Evolutionary conservation across 1,140 invertebrate genomes (phyloP).

Genomic region (Drosophila subpulchrella): DNA sequence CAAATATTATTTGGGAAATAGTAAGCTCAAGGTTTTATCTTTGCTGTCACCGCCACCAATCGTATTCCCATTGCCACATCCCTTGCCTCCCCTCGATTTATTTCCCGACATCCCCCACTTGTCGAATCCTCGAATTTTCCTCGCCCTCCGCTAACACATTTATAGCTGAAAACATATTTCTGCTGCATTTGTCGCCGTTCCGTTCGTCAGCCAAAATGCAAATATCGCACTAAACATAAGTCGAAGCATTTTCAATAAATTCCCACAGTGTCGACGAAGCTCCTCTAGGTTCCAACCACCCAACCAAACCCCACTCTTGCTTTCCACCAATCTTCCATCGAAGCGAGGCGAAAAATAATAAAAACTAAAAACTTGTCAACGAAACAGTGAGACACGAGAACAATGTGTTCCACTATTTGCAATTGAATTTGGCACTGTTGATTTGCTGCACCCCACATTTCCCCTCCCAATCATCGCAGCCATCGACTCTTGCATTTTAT

Average conservation of each 20-base stretch:
- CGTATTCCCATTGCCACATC: conserved; percentile 22
- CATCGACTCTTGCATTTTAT: conserved; percentile 26
- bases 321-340: conserved; percentile 6
- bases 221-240: conserved; percentile 79
- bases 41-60: conserved; percentile 22
- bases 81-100: conserved; percentile 10
- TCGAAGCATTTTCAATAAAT: conserved; percentile 79
- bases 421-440: conserved; percentile 73
- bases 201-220: conserved; percentile 72
- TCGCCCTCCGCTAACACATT: conserved; percentile 1
- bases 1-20: conserved; percentile 7
- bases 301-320: neutral
- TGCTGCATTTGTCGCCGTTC: conserved; percentile 61
- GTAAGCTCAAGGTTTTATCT: conserved; percentile 47
- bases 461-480: conserved; percentile 1
- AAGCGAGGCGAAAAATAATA: conserved; percentile 25
- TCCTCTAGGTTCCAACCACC: neutral
- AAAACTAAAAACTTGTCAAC: conserved; percentile 67
- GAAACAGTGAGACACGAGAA: conserved; percentile 66
- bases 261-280: conserved; percentile 33
- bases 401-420: conserved; percentile 73
- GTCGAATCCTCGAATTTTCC: neutral
- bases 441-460: conserved; percentile 43
- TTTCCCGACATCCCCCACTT: conserved; percentile 10
- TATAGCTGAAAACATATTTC: conserved; percentile 49